phyloP scores from a whole-genome alignment of 2,888 invertebrate species.

The Stratiomys singularior region DNA sequence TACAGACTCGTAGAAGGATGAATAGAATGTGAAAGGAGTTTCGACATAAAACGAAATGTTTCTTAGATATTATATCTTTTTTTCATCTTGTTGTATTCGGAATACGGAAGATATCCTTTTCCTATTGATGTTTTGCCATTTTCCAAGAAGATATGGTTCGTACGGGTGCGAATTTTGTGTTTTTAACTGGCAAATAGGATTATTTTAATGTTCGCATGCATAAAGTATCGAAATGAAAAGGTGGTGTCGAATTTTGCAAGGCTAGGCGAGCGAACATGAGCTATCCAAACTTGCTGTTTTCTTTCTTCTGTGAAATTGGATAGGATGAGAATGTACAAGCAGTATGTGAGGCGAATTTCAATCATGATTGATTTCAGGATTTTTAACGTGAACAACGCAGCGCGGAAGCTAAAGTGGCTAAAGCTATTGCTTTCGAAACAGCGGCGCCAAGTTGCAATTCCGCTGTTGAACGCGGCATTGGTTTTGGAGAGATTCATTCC shows the following conservation, averaged over 20 bases:
- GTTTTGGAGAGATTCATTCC: too few species aligned
- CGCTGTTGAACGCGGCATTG: too few species aligned
- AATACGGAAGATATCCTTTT: constrained; percentile 21
- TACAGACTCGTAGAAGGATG: constrained; percentile 6
- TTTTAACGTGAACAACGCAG: too few species aligned
- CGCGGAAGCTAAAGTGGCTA: too few species aligned
- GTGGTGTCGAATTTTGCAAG: constrained; percentile 32
- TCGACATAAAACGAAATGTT: constrained; percentile 30
- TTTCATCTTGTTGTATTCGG: not conserved
- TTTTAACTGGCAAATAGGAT: constrained; percentile 1
- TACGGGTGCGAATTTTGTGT: not conserved
- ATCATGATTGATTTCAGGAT: too few species aligned
- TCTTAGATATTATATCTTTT: constrained; percentile 37
- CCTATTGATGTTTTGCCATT: constrained; percentile 12
- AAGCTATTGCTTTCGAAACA: too few species aligned
- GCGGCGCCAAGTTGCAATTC: too few species aligned
- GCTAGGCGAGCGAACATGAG: too few species aligned
- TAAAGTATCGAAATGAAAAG: not conserved
- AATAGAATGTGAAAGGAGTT: constrained; percentile 42
- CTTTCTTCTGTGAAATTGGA: too few species aligned
- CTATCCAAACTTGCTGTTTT: too few species aligned
- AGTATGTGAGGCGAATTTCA: too few species aligned
- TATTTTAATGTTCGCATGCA: not conserved
- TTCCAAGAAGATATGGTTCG: constrained; percentile 7
- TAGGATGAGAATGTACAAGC: too few species aligned